Base-by-base conservation (phyloP, 2,888 invertebrate species). In the Zhuqinia jingwanae region DNA sequence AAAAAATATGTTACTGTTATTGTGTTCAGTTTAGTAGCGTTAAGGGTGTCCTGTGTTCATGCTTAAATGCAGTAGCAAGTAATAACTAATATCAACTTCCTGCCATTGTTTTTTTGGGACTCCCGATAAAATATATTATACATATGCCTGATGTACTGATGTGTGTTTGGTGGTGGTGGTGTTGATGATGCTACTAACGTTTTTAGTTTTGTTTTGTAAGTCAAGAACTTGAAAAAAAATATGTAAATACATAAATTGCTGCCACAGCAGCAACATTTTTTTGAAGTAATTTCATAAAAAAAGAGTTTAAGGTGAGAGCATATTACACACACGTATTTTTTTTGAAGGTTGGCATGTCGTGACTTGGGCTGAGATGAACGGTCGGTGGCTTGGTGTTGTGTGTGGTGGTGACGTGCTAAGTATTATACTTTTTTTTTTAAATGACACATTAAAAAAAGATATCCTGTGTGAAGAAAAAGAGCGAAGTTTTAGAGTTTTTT, bases 1-100 rank as follows among this genome's bases (percentile, higher is more conserved):
- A 36, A 8, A 8, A 3, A 36, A 6, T n/a, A n/a, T 36, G 36
- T 8, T 17, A 75, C 47, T 70, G 53, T 76, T 53, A 60, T 84
- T 53, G 68, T 77, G 47, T 22, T 47, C 42, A 47, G 70, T 70
- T 47, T 79, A 45, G 58, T 70, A 58, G 27, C 47, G 58, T 75
- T 78, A 47, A 80, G 80, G 85, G 85, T 86, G 80, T 86, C 76
- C 70, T 30, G 63, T 79, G 79, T 53, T 60, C 85, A 80, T 76
- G 42, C 73, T 79, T 56, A 73, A 27, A n/a, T n/a, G n/a, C n/a
- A n/a, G n/a, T n/a, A 36, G 8, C 36, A 36, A 6, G 8, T 36
- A 3, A 36, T 3, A 3, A 6, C 8, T 73, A 27, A 58, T 58
- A 60, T 70, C 45, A 85, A 86, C 85, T 80, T 86, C 85, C 85